Evolutionary conservation across 2,797 vertebrate species (phyloP).

Genomic region (Clarias fuscus): DNA sequence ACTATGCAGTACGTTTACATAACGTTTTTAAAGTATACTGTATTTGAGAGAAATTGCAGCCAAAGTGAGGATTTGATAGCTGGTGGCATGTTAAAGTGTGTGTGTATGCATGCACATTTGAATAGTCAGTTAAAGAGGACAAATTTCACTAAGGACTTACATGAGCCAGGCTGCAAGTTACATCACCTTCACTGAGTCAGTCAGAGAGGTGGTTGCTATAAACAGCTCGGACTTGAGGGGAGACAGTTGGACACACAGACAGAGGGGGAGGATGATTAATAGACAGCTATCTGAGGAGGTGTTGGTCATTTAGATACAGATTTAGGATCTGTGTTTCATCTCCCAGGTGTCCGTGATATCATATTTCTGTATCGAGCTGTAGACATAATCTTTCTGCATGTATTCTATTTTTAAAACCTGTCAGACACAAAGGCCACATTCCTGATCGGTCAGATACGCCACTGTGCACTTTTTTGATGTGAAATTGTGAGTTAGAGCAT

Average conservation of each 20-base stretch:
- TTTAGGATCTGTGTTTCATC: constrained; percentile 23
- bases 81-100: not conserved
- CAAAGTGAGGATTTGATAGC: constrained; percentile 9
- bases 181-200: constrained; percentile 50
- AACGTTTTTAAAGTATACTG: not conserved
- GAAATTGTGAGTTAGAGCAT: not conserved
- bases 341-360: not conserved
- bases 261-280: constrained; percentile 7
- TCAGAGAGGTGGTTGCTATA: constrained; percentile 39
- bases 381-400: not conserved
- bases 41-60: constrained; percentile 1
- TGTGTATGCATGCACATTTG: constrained; percentile 12
- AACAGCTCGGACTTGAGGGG: constrained; percentile 31
- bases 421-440: not conserved
- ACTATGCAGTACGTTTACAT: not conserved
- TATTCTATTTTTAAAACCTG: constrained; percentile 1
- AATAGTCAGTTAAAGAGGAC: constrained; percentile 25
- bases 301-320: constrained; percentile 19
- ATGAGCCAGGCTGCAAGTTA: constrained; percentile 44
- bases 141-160: constrained; percentile 41
- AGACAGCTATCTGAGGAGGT: constrained; percentile 28
- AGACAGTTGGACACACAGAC: not conserved
- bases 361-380: not conserved
- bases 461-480: not conserved
- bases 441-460: not conserved